Base-by-base conservation (phyloP, 2,888 invertebrate genomes). In the Trissolcus brochymenae region DNA sequence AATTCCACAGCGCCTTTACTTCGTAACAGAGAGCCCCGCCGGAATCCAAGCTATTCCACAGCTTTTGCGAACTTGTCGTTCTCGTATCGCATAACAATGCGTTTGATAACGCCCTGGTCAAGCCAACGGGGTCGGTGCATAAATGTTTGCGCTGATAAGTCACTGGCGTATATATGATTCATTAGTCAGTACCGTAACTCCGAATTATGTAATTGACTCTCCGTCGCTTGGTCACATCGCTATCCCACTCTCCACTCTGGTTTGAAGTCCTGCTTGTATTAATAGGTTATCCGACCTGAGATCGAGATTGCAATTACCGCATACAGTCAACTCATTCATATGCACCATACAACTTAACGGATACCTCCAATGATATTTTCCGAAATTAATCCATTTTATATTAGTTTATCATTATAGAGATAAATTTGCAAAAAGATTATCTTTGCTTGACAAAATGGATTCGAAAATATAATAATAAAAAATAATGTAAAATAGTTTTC, bases 131-230 rank as follows among this genome's bases (percentile, higher is more conserved):
- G 4, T 19, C 6, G 51, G 9, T 21, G 19, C 65, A 46, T 65
- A 76, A 70, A 66, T 70, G 40, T 46, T 66, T 56, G 65, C 59
- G 49, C 61, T 55, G 46, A 62, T 55, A 64, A 62, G 73, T 73
- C 72, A 77, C 64, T 72, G 57, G 59, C 43, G 56, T 41, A 50
- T 55, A 68, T 77, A 68, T 60, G 65, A 54, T 40, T 68, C 68
- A 77, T 77, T 77, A 77, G 59, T 68, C 77, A 68, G 71, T 55
- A 21, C 57, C 57, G 49, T 43, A 55, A 53, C 40, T 49, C 59
- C 77, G 65, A 55, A 65, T 73, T 61, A 59, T 35, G 35, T 73
- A 72, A 77, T 73, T 72, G 72, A 64, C 62, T 53, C 54, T 54
- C 51, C 57, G 62, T 72, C 56, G 46, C 61, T 35, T 57, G 57